Percentiles rank a stretch among this genome's conserved stretches.
phyloP scores from a whole-genome alignment of 2,888 invertebrate genomes.

The Octonoba sinensis region DNA sequence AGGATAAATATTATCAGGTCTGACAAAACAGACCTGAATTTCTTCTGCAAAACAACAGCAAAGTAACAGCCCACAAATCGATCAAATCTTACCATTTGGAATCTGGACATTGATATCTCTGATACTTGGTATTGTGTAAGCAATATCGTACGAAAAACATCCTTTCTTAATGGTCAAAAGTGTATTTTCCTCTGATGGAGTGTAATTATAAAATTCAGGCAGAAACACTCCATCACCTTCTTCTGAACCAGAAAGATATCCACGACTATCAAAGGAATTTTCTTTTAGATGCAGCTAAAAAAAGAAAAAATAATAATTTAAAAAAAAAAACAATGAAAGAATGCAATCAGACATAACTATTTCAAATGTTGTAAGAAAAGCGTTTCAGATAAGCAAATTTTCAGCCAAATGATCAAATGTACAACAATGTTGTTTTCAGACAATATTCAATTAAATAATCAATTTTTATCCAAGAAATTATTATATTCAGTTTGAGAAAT shows the following conservation, averaged over 20 bases:
- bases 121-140: slow-evolving; percentile 36
- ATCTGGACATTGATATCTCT: slow-evolving; percentile 65
- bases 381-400: too few species aligned
- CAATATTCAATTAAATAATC: too few species aligned
- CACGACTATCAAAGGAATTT: slow-evolving; percentile 44
- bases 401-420: too few species aligned
- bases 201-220: slow-evolving; percentile 57
- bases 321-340: background rate
- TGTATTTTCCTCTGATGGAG: slow-evolving; percentile 35
- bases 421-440: too few species aligned
- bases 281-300: slow-evolving; percentile 61
- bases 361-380: too few species aligned
- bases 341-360: too few species aligned
- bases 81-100: slow-evolving; percentile 64
- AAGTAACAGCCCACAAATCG: too few species aligned
- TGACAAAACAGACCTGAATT: too few species aligned
- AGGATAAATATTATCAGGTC: too few species aligned
- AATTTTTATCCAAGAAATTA: too few species aligned
- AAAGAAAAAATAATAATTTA: background rate
- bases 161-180: slow-evolving; percentile 60
- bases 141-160: slow-evolving; percentile 55
- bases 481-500: too few species aligned
- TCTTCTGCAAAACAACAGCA: too few species aligned
- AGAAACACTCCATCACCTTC: slow-evolving; percentile 62
- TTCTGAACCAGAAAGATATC: slow-evolving; percentile 34